A percentile compares a stretch with the other conserved stretches of the same genome.
These are phyloP conservation scores for Gymnothorax reevesii DNA, from an alignment of 2,797 vertebrate species.

Conservation along the genomic window DNA sequence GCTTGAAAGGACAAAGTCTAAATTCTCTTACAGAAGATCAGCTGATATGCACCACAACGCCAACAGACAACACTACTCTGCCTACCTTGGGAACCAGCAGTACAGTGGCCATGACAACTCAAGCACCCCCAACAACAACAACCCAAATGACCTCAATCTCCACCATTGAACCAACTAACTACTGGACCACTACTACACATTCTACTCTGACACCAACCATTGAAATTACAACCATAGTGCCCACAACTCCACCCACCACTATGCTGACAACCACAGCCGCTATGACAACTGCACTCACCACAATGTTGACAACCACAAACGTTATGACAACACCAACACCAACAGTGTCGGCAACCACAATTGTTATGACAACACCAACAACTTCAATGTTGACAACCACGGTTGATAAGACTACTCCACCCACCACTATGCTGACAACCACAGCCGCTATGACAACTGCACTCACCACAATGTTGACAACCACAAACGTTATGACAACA, in stretches of 20 bases:
- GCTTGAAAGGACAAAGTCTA: constrained; percentile 58
- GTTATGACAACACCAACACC: background rate
- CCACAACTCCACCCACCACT: background rate
- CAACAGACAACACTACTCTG: constrained; percentile 26
- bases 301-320: background rate
- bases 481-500: background rate
- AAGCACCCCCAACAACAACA: background rate
- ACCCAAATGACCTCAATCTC: background rate
- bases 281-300: no score
- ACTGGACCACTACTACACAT: background rate
- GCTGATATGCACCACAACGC: constrained; percentile 64
- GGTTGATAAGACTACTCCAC: background rate
- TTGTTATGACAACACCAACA: background rate
- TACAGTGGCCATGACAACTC: background rate
- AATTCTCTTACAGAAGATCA: constrained; percentile 53
- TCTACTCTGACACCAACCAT: background rate
- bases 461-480: background rate
- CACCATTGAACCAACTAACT: no score
- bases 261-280: background rate
- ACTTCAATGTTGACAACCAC: background rate
- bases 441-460: background rate
- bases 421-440: constrained; percentile 22
- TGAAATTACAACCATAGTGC: constrained; percentile 21
- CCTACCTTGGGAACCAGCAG: background rate
- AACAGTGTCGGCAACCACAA: background rate